Conservation (phyloP, 2,888 invertebrate genomes). For the Melitaea athalia region DNA sequence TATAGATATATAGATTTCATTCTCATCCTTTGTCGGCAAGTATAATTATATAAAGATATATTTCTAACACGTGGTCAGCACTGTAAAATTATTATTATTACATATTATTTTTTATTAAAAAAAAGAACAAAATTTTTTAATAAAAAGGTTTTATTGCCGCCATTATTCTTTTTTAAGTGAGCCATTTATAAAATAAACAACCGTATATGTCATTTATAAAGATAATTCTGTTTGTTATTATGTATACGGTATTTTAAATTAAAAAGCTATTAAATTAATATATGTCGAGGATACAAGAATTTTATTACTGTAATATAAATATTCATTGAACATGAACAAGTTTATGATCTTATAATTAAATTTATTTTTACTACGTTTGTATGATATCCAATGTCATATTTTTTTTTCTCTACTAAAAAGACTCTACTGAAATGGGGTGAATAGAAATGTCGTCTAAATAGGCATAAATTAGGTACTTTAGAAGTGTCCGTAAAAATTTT, state of each 20-base stretch:
- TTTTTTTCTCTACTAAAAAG: too few relatives aligned
- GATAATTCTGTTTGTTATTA: not conserved
- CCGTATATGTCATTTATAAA: not conserved
- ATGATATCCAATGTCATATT: not conserved
- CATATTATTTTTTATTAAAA: conserved; percentile 13
- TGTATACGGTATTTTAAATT: not conserved
- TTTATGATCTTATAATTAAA: not conserved
- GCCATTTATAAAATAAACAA: conserved; percentile 23
- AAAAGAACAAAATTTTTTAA: conserved; percentile 3
- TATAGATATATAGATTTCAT: too few relatives aligned
- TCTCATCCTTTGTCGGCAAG: too few relatives aligned
- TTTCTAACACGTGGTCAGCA: not conserved
- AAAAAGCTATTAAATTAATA: not conserved
- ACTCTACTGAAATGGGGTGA: too few relatives aligned
- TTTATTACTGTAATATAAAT: not conserved
- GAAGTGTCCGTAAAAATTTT: too few relatives aligned
- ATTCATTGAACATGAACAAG: not conserved
- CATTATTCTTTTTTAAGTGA: conserved; percentile 22
- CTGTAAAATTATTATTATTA: too few relatives aligned
- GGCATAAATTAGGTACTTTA: too few relatives aligned
- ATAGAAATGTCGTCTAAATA: too few relatives aligned
- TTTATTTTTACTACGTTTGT: not conserved
- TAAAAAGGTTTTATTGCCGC: conserved; percentile 17
- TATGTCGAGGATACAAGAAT: not conserved
- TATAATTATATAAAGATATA: too few relatives aligned